Percentiles rank a stretch among this genome's conserved stretches.
These are phyloP conservation scores for Halocynthia roretzi DNA, from an alignment of 23 tunicate genomes.

Conservation along the genomic window DNA sequence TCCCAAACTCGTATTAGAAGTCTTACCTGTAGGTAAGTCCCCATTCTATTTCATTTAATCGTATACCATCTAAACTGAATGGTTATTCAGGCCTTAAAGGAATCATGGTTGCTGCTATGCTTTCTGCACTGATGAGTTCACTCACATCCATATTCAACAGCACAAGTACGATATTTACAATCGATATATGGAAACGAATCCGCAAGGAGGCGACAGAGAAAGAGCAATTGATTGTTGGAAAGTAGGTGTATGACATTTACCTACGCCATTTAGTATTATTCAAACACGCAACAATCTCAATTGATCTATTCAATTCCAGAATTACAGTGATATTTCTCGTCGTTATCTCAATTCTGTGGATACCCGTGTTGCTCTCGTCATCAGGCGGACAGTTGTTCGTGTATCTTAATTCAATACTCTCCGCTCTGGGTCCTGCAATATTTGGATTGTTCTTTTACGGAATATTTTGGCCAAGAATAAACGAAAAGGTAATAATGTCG, in stretches of 20 bases:
- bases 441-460: conserved; percentile 52
- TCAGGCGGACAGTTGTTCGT: conserved; percentile 79
- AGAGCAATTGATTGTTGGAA: conserved; percentile 76
- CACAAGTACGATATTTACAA: conserved; percentile 66
- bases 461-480: conserved; percentile 49
- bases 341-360: conserved; percentile 70
- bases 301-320: conserved; percentile 6
- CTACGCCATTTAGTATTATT: neutral
- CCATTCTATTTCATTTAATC: neutral
- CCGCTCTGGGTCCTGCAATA: conserved; percentile 79
- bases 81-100: conserved; percentile 47
- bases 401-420: conserved; percentile 54
- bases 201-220: conserved; percentile 51
- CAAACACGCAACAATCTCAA: neutral
- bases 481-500: conserved; percentile 50
- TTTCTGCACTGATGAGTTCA: conserved; percentile 83
- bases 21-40: conserved; percentile 67
- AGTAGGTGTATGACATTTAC: conserved; percentile 12
- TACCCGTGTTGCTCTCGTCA: conserved; percentile 65
- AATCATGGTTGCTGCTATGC: conserved; percentile 69
- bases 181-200: conserved; percentile 81
- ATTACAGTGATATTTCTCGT: conserved; percentile 65
- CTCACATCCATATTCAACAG: conserved; percentile 84
- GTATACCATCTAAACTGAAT: too few species aligned
- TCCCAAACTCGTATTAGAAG: conserved; percentile 78